These are phyloP conservation scores for Hephaestus fuliginosus DNA, from an alignment of 2,797 vertebrate species.

Conservation along the genomic window DNA sequence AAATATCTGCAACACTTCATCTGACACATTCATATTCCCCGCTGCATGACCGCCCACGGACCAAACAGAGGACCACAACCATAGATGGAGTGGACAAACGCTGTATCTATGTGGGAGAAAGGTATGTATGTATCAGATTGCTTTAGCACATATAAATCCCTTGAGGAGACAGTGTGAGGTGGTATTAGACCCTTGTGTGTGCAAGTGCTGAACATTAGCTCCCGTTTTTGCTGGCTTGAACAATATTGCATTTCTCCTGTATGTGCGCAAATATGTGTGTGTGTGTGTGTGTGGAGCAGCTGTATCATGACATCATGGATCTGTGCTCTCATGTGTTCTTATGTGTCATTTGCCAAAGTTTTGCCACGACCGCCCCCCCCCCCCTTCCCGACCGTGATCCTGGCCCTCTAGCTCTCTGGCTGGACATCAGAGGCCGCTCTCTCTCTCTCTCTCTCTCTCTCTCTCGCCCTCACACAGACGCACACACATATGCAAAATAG, in stretches of 20 bases:
- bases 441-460: conserved; percentile 18
- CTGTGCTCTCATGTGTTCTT: conserved; percentile 24
- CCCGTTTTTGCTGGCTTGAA: conserved; percentile 8
- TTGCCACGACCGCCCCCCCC: conserved; percentile 30
- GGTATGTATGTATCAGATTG: conserved; percentile 41
- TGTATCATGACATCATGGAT: conserved; percentile 40
- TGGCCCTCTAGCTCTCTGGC: conserved; percentile 67
- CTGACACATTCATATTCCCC: conserved; percentile 68
- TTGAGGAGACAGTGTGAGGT: conserved; percentile 33
- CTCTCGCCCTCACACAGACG: background rate
- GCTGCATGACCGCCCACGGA: conserved; percentile 56
- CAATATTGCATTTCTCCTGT: conserved; percentile 5
- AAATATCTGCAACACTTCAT: conserved; percentile 68
- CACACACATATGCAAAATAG: conserved; percentile 18
- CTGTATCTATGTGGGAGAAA: conserved; percentile 25
- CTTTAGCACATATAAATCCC: conserved; percentile 51
- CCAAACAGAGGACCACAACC: conserved; percentile 46
- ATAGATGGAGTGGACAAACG: conserved; percentile 38
- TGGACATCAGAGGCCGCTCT: conserved; percentile 63
- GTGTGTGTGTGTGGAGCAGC: background rate
- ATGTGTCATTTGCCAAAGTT: conserved; percentile 53
- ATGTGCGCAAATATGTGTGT: background rate
- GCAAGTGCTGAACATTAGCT: conserved; percentile 10
- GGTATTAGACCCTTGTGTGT: conserved; percentile 37
- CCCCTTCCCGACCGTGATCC: conserved; percentile 49